Evolutionary conservation across 2,888 invertebrate genomes (phyloP), one percentile per base, ranked within the genome.

Genomic region (Ichneumoninae sp.): DNA sequence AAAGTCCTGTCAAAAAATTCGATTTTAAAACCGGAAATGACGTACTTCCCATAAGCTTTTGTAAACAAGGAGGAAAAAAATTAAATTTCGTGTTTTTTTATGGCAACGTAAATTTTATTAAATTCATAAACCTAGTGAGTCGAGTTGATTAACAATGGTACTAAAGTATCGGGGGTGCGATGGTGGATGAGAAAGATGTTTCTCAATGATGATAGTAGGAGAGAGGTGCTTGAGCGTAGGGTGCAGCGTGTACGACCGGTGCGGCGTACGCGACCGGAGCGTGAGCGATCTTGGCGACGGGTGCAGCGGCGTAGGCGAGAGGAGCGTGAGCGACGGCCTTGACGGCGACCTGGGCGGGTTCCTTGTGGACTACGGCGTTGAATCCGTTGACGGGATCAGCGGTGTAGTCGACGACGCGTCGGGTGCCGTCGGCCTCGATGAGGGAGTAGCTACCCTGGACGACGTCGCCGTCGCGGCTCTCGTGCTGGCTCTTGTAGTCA

Each of bases 401-500:
- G 19, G 89, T 86, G 86, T 85, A 80, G 19, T 86, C 86, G 62
- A 86, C 86, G 86, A 84, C 68, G 76, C 85, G 69, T 8, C 84
- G 57, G 36, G 95, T 94, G 68, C 96, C 96, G 90, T 94, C 94
- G 30, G 93, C 92, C 87, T 93, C 93, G 65, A 93, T 91, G 33
- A 93, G 89, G n/a, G 91, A 90, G 87, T 93, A 93, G 57, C 76
- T 94, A 92, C 88, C 88, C 81, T 90, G 86, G n/a, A 90, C 90
- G 52, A 89, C 87, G 77, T 90, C 90, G 13, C 90, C 90, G 80
- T 90, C 89, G 33, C 90, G 89, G 62, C 80, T 86, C 80, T 90
- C 90, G 16, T 90, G 89, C 66, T 90, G 90, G 84, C 77, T 87
- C 82, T 90, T 90, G 65, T 86, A 80, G 84, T 90, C 90, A 33